Conservation (phyloP, 2,888 invertebrate genomes). For the Lasioglossum lativentre region DNA sequence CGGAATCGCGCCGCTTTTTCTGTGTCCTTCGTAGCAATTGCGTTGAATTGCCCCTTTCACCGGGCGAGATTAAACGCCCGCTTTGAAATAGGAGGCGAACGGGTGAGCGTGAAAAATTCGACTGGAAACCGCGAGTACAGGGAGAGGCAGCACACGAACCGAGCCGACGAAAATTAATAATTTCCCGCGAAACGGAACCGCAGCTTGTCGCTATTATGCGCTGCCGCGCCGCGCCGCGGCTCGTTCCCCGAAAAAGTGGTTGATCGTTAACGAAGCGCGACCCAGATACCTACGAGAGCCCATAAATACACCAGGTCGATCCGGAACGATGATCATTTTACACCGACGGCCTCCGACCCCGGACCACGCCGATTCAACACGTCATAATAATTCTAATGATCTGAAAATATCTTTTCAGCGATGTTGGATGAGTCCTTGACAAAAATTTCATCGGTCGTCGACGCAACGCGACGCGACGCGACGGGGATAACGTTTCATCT, state of each 20-base stretch:
- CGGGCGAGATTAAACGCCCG: slow-evolving; percentile 1
- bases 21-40: neutral
- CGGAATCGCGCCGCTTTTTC: neutral
- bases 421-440: neutral
- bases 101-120: slow-evolving; percentile 4
- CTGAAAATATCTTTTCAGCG: neutral
- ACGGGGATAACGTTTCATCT: neutral
- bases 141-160: neutral
- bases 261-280: slow-evolving; percentile 12
- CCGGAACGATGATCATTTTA: slow-evolving; percentile 37
- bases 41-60: slow-evolving; percentile 9
- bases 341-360: neutral
- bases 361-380: neutral
- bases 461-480: neutral
- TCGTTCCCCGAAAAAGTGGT: neutral
- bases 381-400: neutral
- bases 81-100: neutral
- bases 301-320: slow-evolving; percentile 23
- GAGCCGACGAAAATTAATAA: slow-evolving; percentile 15
- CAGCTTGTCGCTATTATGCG: neutral
- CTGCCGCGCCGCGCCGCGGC: neutral
- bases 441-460: neutral
- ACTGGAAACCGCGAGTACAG: neutral
- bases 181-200: neutral
- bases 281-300: slow-evolving; percentile 12